Base-by-base conservation (phyloP, 2,888 invertebrate genomes). In the Chironomus riparius region DNA sequence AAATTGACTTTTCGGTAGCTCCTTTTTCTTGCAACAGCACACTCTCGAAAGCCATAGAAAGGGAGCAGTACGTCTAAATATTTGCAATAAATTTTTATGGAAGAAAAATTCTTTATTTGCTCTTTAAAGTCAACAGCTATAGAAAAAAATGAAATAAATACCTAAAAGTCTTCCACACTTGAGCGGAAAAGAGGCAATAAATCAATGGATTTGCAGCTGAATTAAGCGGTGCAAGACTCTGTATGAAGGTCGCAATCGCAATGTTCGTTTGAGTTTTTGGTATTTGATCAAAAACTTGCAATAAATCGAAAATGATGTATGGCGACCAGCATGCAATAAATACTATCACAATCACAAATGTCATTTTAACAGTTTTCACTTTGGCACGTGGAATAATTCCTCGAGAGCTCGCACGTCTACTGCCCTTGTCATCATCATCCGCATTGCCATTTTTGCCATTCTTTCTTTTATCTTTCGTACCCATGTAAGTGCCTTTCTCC, bases 351-450 rank as follows among this genome's bases (percentile, higher is more conserved):
- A 97, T 97, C 79, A 96, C 95, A 79, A 97, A 92, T 0, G 97
- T 97, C 95, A 97, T 97, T 85, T 97, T 97, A 78, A 97, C 94
- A 15, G 96, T 97, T 87, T 97, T 97, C 80, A 97, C 94, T 86
- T 97, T 97, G 47, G 97, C 97, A 78, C 94, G 89, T 0, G 97
- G 97, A 81, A 97, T 97, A 77, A 97, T 91, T 68, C 97, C 97
- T 71, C 96, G 87, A 24, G 95, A 95, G 82, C 95, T 95, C 0
- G 94, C 94, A 69, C 95, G 86, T 62, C 93, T 86, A 47, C 90
- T 89, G 78, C 87, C 86, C 6, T 86, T 85, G 77, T 86, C 86
- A 22, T 61, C 76, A 6, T 70, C 76, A 12, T 68, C 68, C 4
- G 38, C 10, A 38, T 10, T 38, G n/a, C 56, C 48, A 24, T 24